Percentiles rank a stretch among this genome's conserved stretches.
phyloP scores from a whole-genome alignment of 2,113 vertebrate species.

The Todiramphus saurophagus region DNA sequence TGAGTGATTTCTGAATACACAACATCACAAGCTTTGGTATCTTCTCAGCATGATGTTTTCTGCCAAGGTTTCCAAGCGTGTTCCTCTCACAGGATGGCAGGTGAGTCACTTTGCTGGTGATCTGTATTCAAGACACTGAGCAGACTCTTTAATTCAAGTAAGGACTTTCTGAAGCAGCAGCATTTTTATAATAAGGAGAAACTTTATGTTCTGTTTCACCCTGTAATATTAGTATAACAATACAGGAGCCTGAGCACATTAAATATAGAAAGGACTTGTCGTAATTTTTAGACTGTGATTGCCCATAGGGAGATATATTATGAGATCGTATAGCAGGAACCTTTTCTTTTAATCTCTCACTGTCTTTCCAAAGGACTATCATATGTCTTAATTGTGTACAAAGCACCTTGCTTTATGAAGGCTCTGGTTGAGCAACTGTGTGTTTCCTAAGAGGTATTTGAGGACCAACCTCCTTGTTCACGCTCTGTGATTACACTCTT shows the following conservation, averaged over 20 bases:
- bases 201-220: conserved; percentile 38
- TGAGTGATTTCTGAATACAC: not conserved
- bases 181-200: conserved; percentile 9
- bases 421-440: not conserved
- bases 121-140: conserved; percentile 13
- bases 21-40: not conserved
- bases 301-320: not conserved
- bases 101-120: conserved; percentile 14
- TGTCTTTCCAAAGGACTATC: conserved; percentile 19
- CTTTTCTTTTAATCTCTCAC: not conserved
- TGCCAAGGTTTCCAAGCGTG: not conserved
- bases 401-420: not conserved
- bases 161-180: conserved; percentile 14
- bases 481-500: not conserved
- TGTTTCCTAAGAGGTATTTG: not conserved
- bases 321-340: not conserved
- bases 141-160: conserved; percentile 23
- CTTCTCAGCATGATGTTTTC: not conserved
- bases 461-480: not conserved
- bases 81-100: not conserved
- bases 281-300: not conserved
- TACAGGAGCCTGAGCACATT: not conserved
- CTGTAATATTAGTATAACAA: not conserved
- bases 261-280: not conserved
- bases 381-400: not conserved